These are phyloP conservation scores for Morone saxatilis DNA, from an alignment of 2,113 vertebrate genomes.

Conservation along the genomic window DNA sequence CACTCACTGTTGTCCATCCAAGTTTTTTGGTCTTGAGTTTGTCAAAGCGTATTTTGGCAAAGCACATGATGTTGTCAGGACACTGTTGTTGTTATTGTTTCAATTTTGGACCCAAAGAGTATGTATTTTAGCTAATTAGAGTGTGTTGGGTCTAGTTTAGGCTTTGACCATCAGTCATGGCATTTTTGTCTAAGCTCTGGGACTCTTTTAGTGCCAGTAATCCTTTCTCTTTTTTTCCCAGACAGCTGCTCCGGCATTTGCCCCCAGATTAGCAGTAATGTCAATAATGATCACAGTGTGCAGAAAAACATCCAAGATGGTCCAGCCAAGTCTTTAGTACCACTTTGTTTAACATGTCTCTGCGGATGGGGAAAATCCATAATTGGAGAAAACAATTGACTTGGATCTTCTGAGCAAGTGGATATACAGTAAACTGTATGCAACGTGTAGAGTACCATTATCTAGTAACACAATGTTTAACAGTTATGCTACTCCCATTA, in stretches of 20 bases:
- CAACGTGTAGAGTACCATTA: conserved; percentile 10
- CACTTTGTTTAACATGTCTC: conserved; percentile 77
- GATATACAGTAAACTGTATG: conserved; percentile 45
- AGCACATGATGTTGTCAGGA: conserved; percentile 5
- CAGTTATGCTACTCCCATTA: background rate
- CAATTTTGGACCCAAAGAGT: conserved; percentile 41
- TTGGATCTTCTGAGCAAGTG: conserved; percentile 28
- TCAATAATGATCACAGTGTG: conserved; percentile 79
- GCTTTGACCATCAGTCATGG: conserved; percentile 65
- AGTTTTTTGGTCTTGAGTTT: conserved; percentile 3
- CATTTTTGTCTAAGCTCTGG: conserved; percentile 62
- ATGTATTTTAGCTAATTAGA: conserved; percentile 69
- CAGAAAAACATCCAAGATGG: conserved; percentile 68
- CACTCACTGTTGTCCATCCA: background rate
- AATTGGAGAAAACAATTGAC: conserved; percentile 61
- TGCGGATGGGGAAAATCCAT: conserved; percentile 68
- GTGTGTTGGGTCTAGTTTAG: conserved; percentile 54
- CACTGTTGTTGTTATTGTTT: conserved; percentile 41
- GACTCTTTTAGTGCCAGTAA: conserved; percentile 68
- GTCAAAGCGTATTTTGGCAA: background rate
- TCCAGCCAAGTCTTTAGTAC: conserved; percentile 73
- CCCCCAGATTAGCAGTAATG: conserved; percentile 77
- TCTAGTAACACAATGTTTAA: conserved; percentile 16
- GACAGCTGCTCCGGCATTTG: conserved; percentile 74
- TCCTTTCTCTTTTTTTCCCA: conserved; percentile 50